Base-by-base conservation (phyloP, 2,113 vertebrate genomes). In the Odontophorus gujanensis region DNA sequence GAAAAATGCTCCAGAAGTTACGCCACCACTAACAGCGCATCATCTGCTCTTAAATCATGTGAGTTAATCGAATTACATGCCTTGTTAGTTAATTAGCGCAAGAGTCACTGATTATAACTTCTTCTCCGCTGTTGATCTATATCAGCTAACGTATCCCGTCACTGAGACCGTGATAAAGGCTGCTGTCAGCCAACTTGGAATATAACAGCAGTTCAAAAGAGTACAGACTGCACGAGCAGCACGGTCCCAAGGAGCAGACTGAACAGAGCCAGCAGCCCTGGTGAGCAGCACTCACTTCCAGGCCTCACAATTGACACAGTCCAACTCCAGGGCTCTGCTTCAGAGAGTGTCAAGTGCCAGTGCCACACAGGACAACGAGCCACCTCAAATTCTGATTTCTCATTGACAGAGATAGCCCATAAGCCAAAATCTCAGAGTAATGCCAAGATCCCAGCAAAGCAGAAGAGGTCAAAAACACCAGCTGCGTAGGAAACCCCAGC, bases 51-150 rank as follows among this genome's bases (percentile, higher is more conserved):
- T 95, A 96, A 96, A 97, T 97, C 96, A 92, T 78, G 30, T 55
- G 83, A 83, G 88, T 94, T 98, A 97, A 98, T 98, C 96, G 96
- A 97, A 98, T 98, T 96, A 98, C 93, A 97, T 3, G 90, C 81
- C 74, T 96, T 96, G 96, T 96, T 97, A 97, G 95, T 94, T 97
- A 97, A 97, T 98, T 97, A 97, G 95, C 69, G 94, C 93, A 61
- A 63, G 92, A 97, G 92, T 95, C 93, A 87, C 95, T 82, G 65
- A 97, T 82, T 76, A 57, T 69, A 90, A 81, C 73, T 71, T 62
- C 90, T 96, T 92, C 57, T 57, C 63, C 11, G 45, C 90, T 81
- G 57, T 91, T 96, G 96, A 81, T 88, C 93, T 96, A 9, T 57
- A 61, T 43, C 47, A 92, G 69, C 80, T 71, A 89, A 81, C 66